Base-by-base conservation (phyloP, 2,113 vertebrate species). In the Climacteris rufus region DNA sequence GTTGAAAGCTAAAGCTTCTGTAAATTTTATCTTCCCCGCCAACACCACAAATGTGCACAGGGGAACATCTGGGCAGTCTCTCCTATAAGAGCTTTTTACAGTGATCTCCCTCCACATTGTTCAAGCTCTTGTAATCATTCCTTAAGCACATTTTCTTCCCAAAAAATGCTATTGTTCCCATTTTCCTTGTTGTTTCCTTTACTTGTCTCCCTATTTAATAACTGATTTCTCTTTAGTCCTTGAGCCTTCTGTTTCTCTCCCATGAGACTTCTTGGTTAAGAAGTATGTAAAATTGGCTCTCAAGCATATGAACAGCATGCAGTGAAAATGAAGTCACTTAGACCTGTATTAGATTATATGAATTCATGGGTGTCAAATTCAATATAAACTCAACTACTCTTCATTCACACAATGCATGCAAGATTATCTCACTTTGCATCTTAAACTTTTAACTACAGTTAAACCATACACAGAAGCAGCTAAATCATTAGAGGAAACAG, bases 101-200 rank as follows among this genome's bases (percentile, higher is more conserved):
- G 50, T 1, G 1, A 60, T n/a, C 50, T 47, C 31, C 11, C 9
- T 18, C 40, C 19, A 56, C 0, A 0, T 25, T 71, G 33, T 56
- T 60, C 40, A 45, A 49, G 45, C 22, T 89, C 64, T 52, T 81
- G 52, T 7, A 61, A 30, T 24, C 25, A 61, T 33, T 77, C 24
- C 35, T 81, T 30, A 76, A 37, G 22, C 28, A 47, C 44, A 30
- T 71, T 56, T 50, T 82, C 30, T 63, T 71, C 31, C 17, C 31
- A 50, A 54, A 42, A 37, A 20, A 24, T 47, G 56, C 25, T 37
- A 74, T 47, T 60, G 42, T 13, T 82, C 16, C 37, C 11, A 33
- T 66, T 72, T 81, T 50, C 47, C 40, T 68, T 2, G 2, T 17
- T 39, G 39, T 52, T 80, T 80, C 40, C 28, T 76, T 81, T 60